phyloP scores from a whole-genome alignment of 2,888 invertebrate species.

The Aspidiotus destructor region DNA sequence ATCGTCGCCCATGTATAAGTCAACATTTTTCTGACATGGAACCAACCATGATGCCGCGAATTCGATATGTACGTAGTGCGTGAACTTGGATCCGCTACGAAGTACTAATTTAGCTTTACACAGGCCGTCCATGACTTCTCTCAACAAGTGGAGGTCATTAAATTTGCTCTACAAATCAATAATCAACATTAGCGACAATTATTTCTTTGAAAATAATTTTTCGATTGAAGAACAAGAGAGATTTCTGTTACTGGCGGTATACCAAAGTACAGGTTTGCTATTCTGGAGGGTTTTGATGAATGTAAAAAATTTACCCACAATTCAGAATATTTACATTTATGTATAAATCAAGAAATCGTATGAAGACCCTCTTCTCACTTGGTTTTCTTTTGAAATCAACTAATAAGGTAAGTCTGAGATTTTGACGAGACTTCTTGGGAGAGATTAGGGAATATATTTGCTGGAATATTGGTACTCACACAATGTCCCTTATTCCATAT shows the following conservation, averaged over 20 bases:
- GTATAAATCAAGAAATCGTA: no score
- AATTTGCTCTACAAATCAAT: conserved; percentile 15
- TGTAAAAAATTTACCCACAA: no score
- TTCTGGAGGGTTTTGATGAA: background rate
- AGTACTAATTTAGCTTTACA: conserved; percentile 10
- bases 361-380: no score
- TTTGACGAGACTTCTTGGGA: no score
- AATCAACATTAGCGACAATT: no score
- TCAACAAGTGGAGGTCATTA: conserved; percentile 17
- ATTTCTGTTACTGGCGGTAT: background rate
- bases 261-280: background rate
- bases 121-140: conserved; percentile 7
- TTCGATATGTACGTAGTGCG: conserved; percentile 15
- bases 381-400: no score
- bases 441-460: no score
- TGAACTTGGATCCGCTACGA: conserved; percentile 5
- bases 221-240: background rate
- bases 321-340: background rate
- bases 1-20: conserved; percentile 4
- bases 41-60: conserved; percentile 11
- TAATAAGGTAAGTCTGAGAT: no score
- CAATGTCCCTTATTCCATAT: no score
- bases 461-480: no score
- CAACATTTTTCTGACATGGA: conserved; percentile 11
- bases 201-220: no score